Base-by-base conservation (phyloP, 2,113 vertebrate species). In the Channa maculata region DNA sequence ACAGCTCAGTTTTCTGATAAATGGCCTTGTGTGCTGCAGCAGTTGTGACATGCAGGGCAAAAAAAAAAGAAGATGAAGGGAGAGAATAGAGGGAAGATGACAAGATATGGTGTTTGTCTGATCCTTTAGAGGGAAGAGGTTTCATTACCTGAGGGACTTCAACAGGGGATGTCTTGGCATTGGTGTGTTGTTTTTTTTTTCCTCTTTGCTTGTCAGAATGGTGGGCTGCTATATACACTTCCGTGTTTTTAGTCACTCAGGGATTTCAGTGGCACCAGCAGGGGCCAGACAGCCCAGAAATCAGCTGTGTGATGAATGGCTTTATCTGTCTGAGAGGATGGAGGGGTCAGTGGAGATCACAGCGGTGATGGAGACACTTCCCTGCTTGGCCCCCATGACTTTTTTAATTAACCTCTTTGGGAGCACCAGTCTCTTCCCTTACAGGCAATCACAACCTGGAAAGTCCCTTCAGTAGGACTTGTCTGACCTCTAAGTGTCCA, bases 351-450 rank as follows among this genome's bases (percentile, higher is more conserved):
- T 5, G 0, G 36, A 77, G 86, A 78, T 84, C 60, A 58, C 65
- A 4, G 39, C 8, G 8, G 83, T 80, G 86, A 90, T 89, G 83
- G 83, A 87, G 71, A 85, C 71, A 81, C 82, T 86, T 89, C 83
- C 77, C 80, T 63, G 57, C 67, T 73, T 69, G n/a, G 73, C 53
- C 75, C 57, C 52, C 43, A 8, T 44, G 73, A 80, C 82, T 83
- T 78, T 69, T 88, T 89, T 90, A 91, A 91, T 91, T 86, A 91
- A 91, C 89, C 89, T 91, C 87, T 79, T 62, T 78, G 83, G 87
- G 88, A 89, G 83, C 65, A 65, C 69, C 65, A 38, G 65, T 51
- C 64, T 81, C 55, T 79, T 80, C 51, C 71, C 80, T 72, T 55
- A n/a, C 62, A 82, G 77, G 77, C 83, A 84, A 85, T 88, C 85